These are phyloP conservation scores for Horisme vitalbata DNA, from an alignment of 2,888 invertebrate genomes.

Conservation along the genomic window DNA sequence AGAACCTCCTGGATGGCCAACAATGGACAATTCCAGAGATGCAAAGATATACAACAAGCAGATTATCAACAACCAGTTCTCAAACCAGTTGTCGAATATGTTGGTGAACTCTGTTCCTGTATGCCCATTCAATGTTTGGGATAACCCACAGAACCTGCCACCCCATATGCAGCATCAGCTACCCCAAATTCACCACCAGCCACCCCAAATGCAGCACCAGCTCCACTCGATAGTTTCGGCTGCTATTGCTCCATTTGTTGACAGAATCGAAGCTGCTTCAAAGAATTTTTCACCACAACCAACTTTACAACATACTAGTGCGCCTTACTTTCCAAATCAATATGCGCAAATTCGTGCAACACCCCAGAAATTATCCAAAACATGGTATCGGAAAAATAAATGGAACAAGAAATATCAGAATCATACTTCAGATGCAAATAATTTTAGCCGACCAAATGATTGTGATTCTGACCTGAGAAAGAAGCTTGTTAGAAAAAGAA, in stretches of 20 bases:
- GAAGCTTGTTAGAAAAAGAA: conserved; percentile 37
- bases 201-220: background rate
- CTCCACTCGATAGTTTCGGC: conserved; percentile 9
- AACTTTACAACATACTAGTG: conserved; percentile 3
- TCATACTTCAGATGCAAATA: background rate
- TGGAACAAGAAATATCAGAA: background rate
- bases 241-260: background rate
- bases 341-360: background rate
- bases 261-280: background rate
- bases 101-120: conserved; percentile 11
- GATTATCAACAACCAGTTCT: conserved; percentile 41
- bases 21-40: conserved; percentile 26
- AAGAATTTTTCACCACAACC: conserved; percentile 4
- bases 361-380: background rate
- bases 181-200: too few species aligned
- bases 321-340: background rate
- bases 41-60: conserved; percentile 39
- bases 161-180: background rate
- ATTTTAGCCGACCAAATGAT: conserved; percentile 2
- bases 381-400: background rate
- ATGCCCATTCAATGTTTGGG: conserved; percentile 7
- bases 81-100: conserved; percentile 28
- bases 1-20: conserved; percentile 56
- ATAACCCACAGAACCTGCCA: background rate
- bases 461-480: conserved; percentile 46